Evolutionary conservation across 2,888 invertebrate genomes (phyloP), one percentile per base, ranked within the genome.

Genomic region (Bellardia bayeri): DNA sequence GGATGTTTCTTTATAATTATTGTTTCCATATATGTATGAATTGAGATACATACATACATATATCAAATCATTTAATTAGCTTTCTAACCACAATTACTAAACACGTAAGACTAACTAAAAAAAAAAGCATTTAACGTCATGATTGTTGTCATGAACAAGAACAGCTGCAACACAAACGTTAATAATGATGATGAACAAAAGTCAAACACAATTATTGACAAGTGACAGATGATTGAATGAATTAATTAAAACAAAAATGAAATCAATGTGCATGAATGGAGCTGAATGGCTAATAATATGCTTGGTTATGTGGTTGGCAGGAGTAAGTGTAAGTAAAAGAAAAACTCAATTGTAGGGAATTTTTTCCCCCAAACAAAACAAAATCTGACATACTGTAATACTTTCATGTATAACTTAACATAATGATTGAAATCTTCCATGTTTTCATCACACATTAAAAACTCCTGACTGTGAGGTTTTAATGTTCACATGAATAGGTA

Each of bases 221-320:
- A 61, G 13, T 64, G 64, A 14, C 42, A 64, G 42, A 37, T 33
- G 37, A 37, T 13, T 14, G 37, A 33, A 63, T 33, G 63, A 63
- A 64, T n/a, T 40, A 64, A n/a, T 14, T 8, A 37, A 64, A 64
- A n/a, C n/a, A n/a, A 42, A 8, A 64, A 42, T 42, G 23, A 9
- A 64, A 51, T 51, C 51, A 51, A 51, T 51, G 13, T n/a, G 51
- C 13, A 51, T 23, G 23, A 51, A 64, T 66, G 66, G 3, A 66
- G 40, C 14, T 49, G 51, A 51, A 51, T 51, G 1, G 6, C 1
- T 51, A 13, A 6, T 51, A 51, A 51, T n/a, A 51, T n/a, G n/a
- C 5, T 14, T n/a, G 3, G 6, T 51, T n/a, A n/a, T n/a, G 51
- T 51, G 51, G n/a, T n/a, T 14, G 51, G 6, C 6, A 30, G 5